phyloP scores from a whole-genome alignment of 2,113 vertebrate species.

The Mus pahari region DNA sequence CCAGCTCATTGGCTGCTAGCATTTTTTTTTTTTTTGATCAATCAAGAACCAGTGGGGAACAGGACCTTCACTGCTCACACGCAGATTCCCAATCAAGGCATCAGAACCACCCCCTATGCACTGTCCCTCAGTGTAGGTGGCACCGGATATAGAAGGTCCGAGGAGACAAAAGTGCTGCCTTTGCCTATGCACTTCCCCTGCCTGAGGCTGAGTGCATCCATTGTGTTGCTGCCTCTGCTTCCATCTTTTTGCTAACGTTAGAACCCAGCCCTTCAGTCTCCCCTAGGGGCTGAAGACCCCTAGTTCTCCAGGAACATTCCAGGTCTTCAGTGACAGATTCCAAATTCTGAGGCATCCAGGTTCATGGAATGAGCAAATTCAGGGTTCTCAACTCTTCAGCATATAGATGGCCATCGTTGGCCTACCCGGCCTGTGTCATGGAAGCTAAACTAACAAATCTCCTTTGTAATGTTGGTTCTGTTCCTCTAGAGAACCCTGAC shows the following conservation, averaged over 20 bases:
- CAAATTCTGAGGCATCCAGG: neutral
- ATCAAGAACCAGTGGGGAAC: no score
- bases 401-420: neutral
- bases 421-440: neutral
- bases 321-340: neutral
- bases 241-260: neutral
- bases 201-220: neutral
- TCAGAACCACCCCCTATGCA: neutral
- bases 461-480: neutral
- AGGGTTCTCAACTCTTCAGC: neutral
- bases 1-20: no score
- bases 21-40: no score
- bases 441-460: neutral
- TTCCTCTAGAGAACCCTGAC: neutral
- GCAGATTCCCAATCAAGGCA: no score
- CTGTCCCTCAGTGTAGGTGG: neutral
- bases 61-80: no score
- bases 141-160: neutral
- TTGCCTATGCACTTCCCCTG: neutral
- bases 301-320: neutral
- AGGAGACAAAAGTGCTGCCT: neutral
- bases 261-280: neutral
- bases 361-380: neutral
- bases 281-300: neutral
- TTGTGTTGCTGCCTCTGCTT: neutral